Base-by-base conservation (phyloP, 2,888 invertebrate species). In the Drosophila robusta region DNA sequence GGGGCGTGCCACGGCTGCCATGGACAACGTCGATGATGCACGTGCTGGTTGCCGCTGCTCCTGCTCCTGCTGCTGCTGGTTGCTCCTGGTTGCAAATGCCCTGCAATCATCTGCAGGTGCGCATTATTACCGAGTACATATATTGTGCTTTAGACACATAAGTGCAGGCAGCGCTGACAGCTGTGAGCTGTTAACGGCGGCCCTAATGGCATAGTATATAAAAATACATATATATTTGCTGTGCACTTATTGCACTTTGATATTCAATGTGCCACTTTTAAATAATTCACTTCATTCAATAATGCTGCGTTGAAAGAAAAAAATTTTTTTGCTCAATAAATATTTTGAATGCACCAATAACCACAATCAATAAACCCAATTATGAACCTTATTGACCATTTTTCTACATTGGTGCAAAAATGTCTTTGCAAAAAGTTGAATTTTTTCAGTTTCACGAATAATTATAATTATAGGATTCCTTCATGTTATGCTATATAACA, bases 41-140 rank as follows among this genome's bases (percentile, higher is more conserved):
- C 75, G 75, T 75, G 78, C 55, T 49, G 26, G 16, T 57, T 29
- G 32, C 41, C 26, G 12, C 29, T 12, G n/a, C 12, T 26, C 29
- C 52, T 41, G 4, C 38, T 60, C 12, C 26, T 29, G 41, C 64
- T 39, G 14, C 9, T 63, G 26, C 67, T 32, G 55, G 61, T 63
- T 57, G 71, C 72, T 49, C n/a, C 69, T 72, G 46, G 51, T 64
- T 77, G 78, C 65, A 75, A 79, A 78, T 79, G 68, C 81, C 26
- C 78, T 56, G 78, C 78, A 79, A 68, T 79, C 70, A 62, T 51
- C 66, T 66, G 63, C 76, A 78, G 75, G 76, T 81, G 67, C 64
- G 45, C 71, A 77, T 67, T 79, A 70, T 74, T 78, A 64, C 74
- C 74, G 51, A 78, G 60, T 56, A 73, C 68, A 73, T 75, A 68